Evolutionary conservation across 2,888 invertebrate species (phyloP), one percentile per base, ranked within the genome.

Genomic region (Noctua janthe): DNA sequence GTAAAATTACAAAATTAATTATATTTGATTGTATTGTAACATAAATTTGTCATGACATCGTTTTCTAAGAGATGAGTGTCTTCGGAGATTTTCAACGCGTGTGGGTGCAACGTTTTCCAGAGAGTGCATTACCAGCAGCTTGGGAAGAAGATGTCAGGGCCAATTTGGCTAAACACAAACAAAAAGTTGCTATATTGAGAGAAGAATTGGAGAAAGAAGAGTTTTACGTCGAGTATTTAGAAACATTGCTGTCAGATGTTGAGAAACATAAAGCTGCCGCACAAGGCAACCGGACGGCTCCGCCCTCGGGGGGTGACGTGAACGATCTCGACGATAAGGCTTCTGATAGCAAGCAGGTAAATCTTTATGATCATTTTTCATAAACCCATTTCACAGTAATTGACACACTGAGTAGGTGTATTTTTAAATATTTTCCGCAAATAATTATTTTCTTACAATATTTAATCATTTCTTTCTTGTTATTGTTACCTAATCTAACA

Each of bases 111-210:
- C 97, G 99, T 94, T 99, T 99, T 97, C 99, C 99, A 90, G 98
- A 98, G 94, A 98, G 98, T 97, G 98, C 98, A 91, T 97, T 99
- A 92, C 99, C 99, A 94, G 98, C 98, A 94, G 99, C 99, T 94
- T 99, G 99, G 99, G 99, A 99, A 95, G 99, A 98, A 97, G 99
- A 99, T 97, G 99, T 99, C 93, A 98, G 99, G 94, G 98, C 98
- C 90, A 99, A 99, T 97, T 97, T 99, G 92, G 98, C 98, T 92
- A 98, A 98, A 96, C 99, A 99, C 97, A 98, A 98, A 97, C 98
- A 98, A 95, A 98, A 98, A 97, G 98, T 99, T 87, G 97, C 97
- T 88, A 97, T 98, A 91, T 97, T 99, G 79, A 98, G 98, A 94
- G 98, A 98, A 94, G 99, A 99, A 95, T 97, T 99, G 87, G 98